Base-by-base conservation (phyloP, 1,140 invertebrate species). In the Melanaphis sacchari region DNA sequence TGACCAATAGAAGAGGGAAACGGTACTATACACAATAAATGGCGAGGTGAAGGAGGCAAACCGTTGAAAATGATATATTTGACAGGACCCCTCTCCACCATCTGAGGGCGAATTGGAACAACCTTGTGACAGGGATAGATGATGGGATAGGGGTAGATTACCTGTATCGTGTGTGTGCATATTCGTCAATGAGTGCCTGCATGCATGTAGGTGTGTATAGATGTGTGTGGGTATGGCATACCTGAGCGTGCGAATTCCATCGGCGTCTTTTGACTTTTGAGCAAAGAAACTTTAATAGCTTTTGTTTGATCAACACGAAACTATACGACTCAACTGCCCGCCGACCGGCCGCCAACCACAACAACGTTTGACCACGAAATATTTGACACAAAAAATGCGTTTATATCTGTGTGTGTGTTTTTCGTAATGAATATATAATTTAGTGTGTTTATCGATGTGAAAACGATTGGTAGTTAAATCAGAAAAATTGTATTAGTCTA, bases 261-360 rank as follows among this genome's bases (percentile, higher is more conserved):
- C 11, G 52, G 54, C 22, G 24, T 40, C 15, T 59, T 43, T 8
- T 41, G 89, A 90, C 52, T 66, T 90, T 90, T 90, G 89, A 90
- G 89, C 54, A 90, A 90, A 90, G 40, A 54, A 40, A 90, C 89
- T 52, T 89, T 54, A 89, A 89, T 89, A 21, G 52, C 38, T n/a
- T 66, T 90, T 90, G 89, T 90, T 90, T 90, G 89, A 90, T 90
- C 54, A 66, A 66, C 89, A 41, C 18, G 54, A 90, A 90, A 90
- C 52, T 89, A 76, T 76, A 76, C 59, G 31, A 76, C 59, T 76
- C n/a, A n/a, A 76, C 31, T 18, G 38, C n/a, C 46, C 36, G 52
- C 52, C 88, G 21, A 85, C 41, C 46, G 46, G 22, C 18, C 43
- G 36, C 43, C 46, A 49, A 43, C 11, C 4, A 43, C 9, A 41